These are phyloP conservation scores for Drosophila grimshawi DNA, from an alignment of 1,140 invertebrate species.

Conservation along the genomic window DNA sequence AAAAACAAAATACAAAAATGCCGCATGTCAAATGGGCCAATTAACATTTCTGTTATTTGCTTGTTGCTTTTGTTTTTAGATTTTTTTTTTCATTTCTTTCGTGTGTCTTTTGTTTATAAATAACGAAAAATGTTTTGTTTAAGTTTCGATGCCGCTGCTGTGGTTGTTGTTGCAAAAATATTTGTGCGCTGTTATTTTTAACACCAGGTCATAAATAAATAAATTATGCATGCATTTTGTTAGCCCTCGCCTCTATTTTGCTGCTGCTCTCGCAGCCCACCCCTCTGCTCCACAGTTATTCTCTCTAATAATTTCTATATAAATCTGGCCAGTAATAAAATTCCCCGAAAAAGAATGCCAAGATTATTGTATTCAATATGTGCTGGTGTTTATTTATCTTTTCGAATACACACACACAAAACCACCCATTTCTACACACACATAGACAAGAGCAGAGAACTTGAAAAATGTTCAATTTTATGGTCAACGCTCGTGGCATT, in stretches of 20 bases:
- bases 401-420: constrained; percentile 34
- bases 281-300: constrained; percentile 3
- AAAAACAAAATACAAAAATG: constrained; percentile 51
- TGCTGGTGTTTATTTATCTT: constrained; percentile 71
- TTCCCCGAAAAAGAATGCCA: constrained; percentile 57
- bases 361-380: constrained; percentile 55
- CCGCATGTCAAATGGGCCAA: constrained; percentile 82
- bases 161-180: constrained; percentile 69
- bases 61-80: constrained; percentile 59
- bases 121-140: constrained; percentile 75
- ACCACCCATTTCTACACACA: not conserved
- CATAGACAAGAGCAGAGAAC: constrained; percentile 48
- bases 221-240: constrained; percentile 65
- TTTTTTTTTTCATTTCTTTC: constrained; percentile 27
- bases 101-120: constrained; percentile 76
- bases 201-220: constrained; percentile 57
- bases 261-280: not conserved
- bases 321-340: constrained; percentile 60
- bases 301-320: constrained; percentile 70
- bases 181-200: constrained; percentile 65
- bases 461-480: constrained; percentile 81
- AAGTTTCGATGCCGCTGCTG: constrained; percentile 33
- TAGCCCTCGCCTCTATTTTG: constrained; percentile 15
- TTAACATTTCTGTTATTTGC: constrained; percentile 81
- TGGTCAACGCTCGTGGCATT: constrained; percentile 77